A percentile compares a stretch with the other conserved stretches of the same genome.
Conservation (phyloP, 1,140 invertebrate genomes). For the Megalopta genalis region DNA sequence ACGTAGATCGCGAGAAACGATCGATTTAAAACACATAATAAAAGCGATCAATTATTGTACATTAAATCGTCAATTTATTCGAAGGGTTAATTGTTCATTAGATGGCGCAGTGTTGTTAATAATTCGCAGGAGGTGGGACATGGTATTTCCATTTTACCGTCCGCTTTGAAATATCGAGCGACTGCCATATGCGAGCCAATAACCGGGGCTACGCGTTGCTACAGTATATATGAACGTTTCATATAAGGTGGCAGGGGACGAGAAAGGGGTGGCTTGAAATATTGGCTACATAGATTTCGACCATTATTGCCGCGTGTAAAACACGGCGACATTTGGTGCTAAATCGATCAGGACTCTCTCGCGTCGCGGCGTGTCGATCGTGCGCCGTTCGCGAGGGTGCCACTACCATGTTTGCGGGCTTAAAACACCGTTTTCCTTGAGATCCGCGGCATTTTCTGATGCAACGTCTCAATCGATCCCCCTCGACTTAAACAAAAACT, state of each 20-base stretch:
- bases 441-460: too few relatives aligned
- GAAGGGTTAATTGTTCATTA: neutral
- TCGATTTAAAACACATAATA: too few relatives aligned
- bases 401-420: neutral
- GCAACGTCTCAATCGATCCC: too few relatives aligned
- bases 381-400: constrained; percentile 2
- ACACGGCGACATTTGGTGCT: constrained; percentile 79
- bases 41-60: too few relatives aligned
- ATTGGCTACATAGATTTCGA: constrained; percentile 79
- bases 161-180: constrained; percentile 67
- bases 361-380: constrained; percentile 43
- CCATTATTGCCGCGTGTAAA: constrained; percentile 80
- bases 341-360: constrained; percentile 74
- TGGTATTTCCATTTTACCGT: constrained; percentile 56
- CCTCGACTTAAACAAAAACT: too few relatives aligned
- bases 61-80: too few relatives aligned
- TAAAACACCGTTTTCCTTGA: neutral
- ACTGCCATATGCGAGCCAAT: constrained; percentile 64
- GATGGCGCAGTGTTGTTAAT: neutral
- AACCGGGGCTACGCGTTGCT: constrained; percentile 47
- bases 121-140: neutral
- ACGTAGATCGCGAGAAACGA: too few relatives aligned
- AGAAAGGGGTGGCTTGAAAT: constrained; percentile 76
- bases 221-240: constrained; percentile 48
- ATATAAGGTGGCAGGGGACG: constrained; percentile 61